Base-by-base conservation (phyloP, 2,888 invertebrate genomes). In the Melanargia galathea region DNA sequence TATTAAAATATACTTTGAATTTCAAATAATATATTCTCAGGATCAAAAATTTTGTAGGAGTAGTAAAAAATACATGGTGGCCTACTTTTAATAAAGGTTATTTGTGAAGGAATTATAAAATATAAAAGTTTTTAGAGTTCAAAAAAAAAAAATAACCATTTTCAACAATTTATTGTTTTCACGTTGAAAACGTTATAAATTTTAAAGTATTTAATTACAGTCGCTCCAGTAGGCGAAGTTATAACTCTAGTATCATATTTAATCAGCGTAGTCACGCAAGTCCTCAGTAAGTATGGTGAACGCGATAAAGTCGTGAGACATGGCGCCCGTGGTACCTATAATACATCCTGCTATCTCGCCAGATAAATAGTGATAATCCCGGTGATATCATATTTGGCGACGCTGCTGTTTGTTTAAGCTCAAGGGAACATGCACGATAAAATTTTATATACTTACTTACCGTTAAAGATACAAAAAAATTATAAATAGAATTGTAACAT, bases 341-440 rank as follows among this genome's bases (percentile, higher is more conserved):
- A 79, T 84, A 79, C 70, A 64, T 76, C 71, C 71, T 68, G 75
- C 77, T 86, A 86, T 86, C 63, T 60, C 85, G 64, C 63, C 62
- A 75, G 82, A 84, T 84, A 84, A 83, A 82, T 81, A 77, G 72
- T 78, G 85, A 87, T 88, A 87, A 85, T 82, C 79, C 83, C 59
- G 72, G 64, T 80, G 83, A 82, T 85, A 83, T 83, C 82, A 79
- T 74, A 74, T 68, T 69, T 70, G 74, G 73, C 74, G 76, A 70
- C 73, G 65, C 62, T 70, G 63, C 66, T 78, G 78, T 80, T 79
- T 76, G 72, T 61, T 71, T 55, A 71, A 63, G 65, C 71, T 75
- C 71, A 72, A 72, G 64, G 56, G 60, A 60, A 68, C 60, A 20
- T 58, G 54, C 30, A 59, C 51, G 59, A 63, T 63, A 51, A 61